Evolutionary conservation across 1,140 invertebrate genomes (phyloP), one percentile per base, ranked within the genome.

Genomic region (Papilio dardanus): DNA sequence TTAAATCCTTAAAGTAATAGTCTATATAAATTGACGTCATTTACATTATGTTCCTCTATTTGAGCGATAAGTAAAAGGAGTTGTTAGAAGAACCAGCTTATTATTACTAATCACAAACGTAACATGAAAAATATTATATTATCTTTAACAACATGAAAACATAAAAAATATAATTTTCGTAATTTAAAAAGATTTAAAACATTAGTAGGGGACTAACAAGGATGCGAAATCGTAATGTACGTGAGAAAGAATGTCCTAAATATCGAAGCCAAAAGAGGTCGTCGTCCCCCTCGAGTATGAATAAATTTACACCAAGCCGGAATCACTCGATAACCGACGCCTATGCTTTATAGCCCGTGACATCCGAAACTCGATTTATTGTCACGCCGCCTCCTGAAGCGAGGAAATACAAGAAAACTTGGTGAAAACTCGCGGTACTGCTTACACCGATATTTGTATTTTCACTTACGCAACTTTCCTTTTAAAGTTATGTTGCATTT

Each of bases 261-360:
- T 92, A 91, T 87, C 87, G 77, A 77, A 79, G 83, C 82, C 86
- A 86, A 91, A 62, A 87, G 89, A 89, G 87, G 87, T 81, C 82
- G 81, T 21, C 77, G 71, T 81, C 81, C 82, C 83, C 81, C 77
- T n/a, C 24, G 54, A 79, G 86, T 86, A 86, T 91, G 91, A 91
- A 93, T 93, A 93, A 90, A 91, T 93, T 92, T 88, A 81, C 87
- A 79, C 84, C 83, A 81, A 74, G 80, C 87, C 89, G 91, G 90
- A 92, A 88, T 85, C 83, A 82, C 84, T 90, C 86, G 88, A 93
- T 91, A 91, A 89, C 87, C 91, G 82, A 86, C 88, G 91, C 86
- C 88, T 92, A 91, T 89, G 91, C 83, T 92, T 92, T 93, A 93
- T 93, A 92, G 83, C 86, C 86, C 90, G 81, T 93, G 84, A 89